Percentiles rank a stretch among this genome's conserved stretches.
These are phyloP conservation scores for Pseudoatta argentina DNA, from an alignment of 1,140 invertebrate genomes.

Conservation along the genomic window DNA sequence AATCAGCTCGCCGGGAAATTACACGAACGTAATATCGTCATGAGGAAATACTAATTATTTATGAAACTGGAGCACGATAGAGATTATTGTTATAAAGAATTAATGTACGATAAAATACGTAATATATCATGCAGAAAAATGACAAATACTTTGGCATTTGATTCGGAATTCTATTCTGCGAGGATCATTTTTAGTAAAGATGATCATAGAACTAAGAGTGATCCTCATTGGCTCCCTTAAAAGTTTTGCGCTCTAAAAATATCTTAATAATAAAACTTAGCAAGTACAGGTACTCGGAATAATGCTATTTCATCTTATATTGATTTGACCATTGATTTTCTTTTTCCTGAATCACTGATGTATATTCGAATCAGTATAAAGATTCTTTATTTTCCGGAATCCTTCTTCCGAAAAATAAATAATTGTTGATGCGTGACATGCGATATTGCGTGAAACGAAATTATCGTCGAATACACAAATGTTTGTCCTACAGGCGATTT, in stretches of 20 bases:
- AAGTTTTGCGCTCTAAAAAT: conserved; percentile 33
- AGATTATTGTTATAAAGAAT: conserved; percentile 23
- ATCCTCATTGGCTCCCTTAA: not conserved
- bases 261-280: conserved; percentile 52
- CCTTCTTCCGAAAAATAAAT: not conserved
- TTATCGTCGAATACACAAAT: conserved; percentile 17
- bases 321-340: conserved; percentile 13
- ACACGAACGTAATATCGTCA: not conserved
- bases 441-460: conserved; percentile 42
- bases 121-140: not conserved
- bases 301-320: conserved; percentile 6
- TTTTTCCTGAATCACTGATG: conserved; percentile 36
- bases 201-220: not conserved
- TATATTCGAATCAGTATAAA: not conserved
- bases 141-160: not conserved
- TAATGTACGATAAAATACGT: not conserved
- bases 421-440: not conserved
- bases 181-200: not conserved
- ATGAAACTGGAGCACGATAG: conserved; percentile 4
- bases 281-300: not conserved
- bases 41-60: not conserved
- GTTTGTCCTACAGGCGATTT: conserved; percentile 6
- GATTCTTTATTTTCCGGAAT: not conserved
- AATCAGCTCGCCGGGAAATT: not conserved
- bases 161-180: not conserved